Evolutionary conservation across 23 tunicate genomes (phyloP).

Genomic region (Trididemnum miniatum): DNA sequence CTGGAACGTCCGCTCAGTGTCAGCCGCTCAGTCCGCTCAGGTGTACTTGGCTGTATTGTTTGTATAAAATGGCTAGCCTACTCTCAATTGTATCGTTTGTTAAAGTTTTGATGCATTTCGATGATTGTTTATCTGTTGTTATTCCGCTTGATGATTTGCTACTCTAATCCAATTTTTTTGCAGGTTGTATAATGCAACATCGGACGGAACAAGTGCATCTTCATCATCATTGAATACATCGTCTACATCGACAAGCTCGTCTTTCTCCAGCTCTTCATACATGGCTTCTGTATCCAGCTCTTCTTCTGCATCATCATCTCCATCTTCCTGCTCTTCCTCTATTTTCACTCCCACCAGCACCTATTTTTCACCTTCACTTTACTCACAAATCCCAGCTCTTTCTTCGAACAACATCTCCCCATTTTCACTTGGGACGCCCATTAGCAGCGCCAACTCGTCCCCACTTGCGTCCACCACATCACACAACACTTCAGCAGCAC

Average conservation of each 20-base stretch:
- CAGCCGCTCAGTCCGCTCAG: too few relatives aligned
- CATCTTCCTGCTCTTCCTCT: slow-evolving; percentile 3
- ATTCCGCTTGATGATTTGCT: too few relatives aligned
- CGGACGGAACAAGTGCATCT: background rate
- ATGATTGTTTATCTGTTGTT: too few relatives aligned
- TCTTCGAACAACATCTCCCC: background rate
- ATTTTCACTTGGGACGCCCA: background rate
- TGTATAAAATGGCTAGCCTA: too few relatives aligned
- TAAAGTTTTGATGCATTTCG: too few relatives aligned
- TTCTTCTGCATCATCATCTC: background rate
- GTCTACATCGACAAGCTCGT: background rate
- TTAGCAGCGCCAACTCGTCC: background rate
- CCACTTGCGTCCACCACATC: background rate
- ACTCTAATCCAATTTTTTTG: background rate
- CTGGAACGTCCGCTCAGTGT: too few relatives aligned
- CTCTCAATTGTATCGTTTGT: too few relatives aligned
- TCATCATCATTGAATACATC: background rate
- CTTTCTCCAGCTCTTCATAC: background rate
- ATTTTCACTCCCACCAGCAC: slow-evolving; percentile 3
- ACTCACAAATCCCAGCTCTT: slow-evolving; percentile 40
- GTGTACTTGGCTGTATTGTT: too few relatives aligned
- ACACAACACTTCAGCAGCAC: background rate
- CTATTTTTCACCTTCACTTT: slow-evolving; percentile 37
- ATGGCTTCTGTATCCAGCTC: background rate
- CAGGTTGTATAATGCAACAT: background rate